phyloP scores from a whole-genome alignment of 2,888 invertebrate species.

The Ophion ventricosus region DNA sequence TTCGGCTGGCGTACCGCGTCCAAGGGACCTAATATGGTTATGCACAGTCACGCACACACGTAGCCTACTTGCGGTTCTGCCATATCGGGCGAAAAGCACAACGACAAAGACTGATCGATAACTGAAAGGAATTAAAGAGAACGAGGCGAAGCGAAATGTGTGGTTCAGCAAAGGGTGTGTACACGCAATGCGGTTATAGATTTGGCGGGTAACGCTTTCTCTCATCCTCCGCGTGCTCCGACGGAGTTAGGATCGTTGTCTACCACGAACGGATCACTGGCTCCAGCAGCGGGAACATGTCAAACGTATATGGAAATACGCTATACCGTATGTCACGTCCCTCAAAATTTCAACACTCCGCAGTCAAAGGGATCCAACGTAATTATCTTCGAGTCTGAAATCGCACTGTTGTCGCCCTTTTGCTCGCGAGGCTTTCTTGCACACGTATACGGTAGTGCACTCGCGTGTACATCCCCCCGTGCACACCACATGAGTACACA shows the following conservation, averaged over 20 bases:
- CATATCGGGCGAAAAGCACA: constrained; percentile 29
- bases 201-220: constrained; percentile 20
- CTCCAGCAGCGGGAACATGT: constrained; percentile 26
- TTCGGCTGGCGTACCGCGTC: constrained; percentile 75
- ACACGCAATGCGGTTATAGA: constrained; percentile 52
- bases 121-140: constrained; percentile 45
- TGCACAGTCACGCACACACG: not conserved
- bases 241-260: constrained; percentile 17
- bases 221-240: constrained; percentile 12
- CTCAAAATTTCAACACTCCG: not conserved
- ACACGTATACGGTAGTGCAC: constrained; percentile 23
- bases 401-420: not conserved
- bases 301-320: constrained; percentile 42
- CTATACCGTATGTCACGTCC: not conserved
- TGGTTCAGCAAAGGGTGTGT: constrained; percentile 24
- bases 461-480: not conserved
- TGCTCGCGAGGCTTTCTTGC: not conserved
- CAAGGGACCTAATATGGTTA: constrained; percentile 72
- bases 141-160: constrained; percentile 8
- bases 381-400: not conserved
- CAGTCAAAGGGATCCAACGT: not conserved
- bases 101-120: constrained; percentile 57
- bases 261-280: constrained; percentile 39
- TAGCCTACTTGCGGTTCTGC: constrained; percentile 1
- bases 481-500: no score